Evolutionary conservation across 2,797 vertebrate species (phyloP).

Genomic region (Echiichthys vipera): DNA sequence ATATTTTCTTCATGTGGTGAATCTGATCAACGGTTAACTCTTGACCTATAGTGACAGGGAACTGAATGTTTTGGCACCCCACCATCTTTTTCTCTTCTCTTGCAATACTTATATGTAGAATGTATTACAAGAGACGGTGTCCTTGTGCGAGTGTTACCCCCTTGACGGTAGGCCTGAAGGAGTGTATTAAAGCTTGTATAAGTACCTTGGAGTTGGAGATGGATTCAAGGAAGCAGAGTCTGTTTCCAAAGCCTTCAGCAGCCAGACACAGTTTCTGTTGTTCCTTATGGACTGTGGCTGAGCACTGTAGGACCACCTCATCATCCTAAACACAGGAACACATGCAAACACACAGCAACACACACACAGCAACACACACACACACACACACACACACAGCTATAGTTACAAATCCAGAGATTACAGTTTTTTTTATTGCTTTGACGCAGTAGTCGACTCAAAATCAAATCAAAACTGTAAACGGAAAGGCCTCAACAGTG

Average conservation of each 20-base stretch:
- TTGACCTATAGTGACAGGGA: no score
- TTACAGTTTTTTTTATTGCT: no score
- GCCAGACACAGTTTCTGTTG: slow-evolving; percentile 96
- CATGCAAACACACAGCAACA: background rate
- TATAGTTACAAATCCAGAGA: background rate
- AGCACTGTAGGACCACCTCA: slow-evolving; percentile 96
- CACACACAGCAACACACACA: slow-evolving; percentile 4
- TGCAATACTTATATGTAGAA: no score
- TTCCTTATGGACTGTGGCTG: slow-evolving; percentile 92
- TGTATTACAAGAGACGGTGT: no score
- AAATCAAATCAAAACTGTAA: no score
- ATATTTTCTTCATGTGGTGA: no score
- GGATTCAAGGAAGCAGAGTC: slow-evolving; percentile 96
- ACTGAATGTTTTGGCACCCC: no score
- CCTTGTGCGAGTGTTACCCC: no score
- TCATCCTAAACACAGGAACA: slow-evolving; percentile 86
- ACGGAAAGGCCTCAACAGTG: no score
- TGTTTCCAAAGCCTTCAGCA: slow-evolving; percentile 96
- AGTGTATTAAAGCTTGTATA: background rate
- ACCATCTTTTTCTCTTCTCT: no score
- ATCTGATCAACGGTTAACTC: no score
- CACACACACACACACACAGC: slow-evolving; percentile 1
- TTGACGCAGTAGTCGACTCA: no score
- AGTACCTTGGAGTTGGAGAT: slow-evolving; percentile 97
- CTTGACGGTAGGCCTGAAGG: background rate